Evolutionary conservation across 1,140 invertebrate genomes (phyloP), one percentile per base, ranked within the genome.

Genomic region (Bicyclus anynana): DNA sequence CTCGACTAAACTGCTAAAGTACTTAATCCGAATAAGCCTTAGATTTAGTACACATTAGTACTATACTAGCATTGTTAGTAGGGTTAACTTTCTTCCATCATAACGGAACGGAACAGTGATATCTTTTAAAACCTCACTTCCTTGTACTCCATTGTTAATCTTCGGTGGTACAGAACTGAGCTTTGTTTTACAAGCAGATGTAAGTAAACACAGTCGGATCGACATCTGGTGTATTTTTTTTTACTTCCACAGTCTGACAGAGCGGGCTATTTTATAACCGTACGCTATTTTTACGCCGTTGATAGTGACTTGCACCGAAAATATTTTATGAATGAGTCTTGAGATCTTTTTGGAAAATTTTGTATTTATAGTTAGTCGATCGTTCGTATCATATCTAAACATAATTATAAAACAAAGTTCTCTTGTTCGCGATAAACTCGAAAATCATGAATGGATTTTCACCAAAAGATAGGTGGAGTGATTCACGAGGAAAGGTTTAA

Each of bases 151-250:
- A 72, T 68, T 58, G 61, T 74, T 60, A 67, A 65, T 70, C 56
- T 54, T 67, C 37, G 53, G 48, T 55, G 53, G 52, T 54, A 74
- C 63, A 82, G 74, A 65, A 80, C 65, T 69, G 52, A 68, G 72
- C 77, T 74, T 82, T 86, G 80, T 85, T 82, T 77, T 72, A 75
- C 59, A 44, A 72, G 67, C 80, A 80, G 77, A 81, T 82, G 82
- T 72, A 80, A 75, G 74, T 77, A 77, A 81, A 80, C 75, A 79
- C 68, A 60, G 71, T 66, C 63, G 60, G 59, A 57, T 64, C 74
- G 53, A 86, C 83, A 86, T 86, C 80, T 86, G 83, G 79, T 67
- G 33, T 72, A 69, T 74, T 80, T 86, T 84, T 86, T 84, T 86
- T 84, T 79, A 70, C 59, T 76, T 75, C 74, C 62, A 76, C 62